Conservation (phyloP, 2,113 vertebrate species). For the Triplophysa tibetana region DNA sequence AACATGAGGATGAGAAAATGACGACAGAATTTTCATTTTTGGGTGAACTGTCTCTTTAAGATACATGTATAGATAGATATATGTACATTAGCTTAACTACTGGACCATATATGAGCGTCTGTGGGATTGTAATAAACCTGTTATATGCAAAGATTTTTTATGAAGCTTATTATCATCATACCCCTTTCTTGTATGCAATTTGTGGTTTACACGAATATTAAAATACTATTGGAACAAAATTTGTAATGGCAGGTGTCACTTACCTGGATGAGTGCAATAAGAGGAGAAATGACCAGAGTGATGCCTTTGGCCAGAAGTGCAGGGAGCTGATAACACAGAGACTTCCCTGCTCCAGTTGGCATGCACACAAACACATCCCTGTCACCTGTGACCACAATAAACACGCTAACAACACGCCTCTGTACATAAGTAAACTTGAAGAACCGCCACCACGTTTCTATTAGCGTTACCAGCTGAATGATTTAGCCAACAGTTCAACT, state of each 20-base stretch:
- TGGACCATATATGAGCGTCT: too few relatives aligned
- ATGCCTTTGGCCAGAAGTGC: constrained; percentile 88
- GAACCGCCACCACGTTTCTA: neutral
- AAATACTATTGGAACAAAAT: neutral
- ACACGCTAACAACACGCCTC: neutral
- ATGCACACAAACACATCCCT: constrained; percentile 96
- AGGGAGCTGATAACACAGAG: constrained; percentile 95
- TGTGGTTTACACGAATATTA: too few relatives aligned
- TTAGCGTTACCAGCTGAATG: neutral
- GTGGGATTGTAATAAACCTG: too few relatives aligned
- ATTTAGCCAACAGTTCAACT: neutral
- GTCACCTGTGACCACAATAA: constrained; percentile 73
- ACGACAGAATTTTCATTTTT: too few relatives aligned
- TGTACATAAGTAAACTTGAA: neutral
- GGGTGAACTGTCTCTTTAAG: too few relatives aligned
- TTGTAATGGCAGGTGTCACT: constrained; percentile 37
- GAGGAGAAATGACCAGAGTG: constrained; percentile 92
- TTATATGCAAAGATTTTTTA: too few relatives aligned
- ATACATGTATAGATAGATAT: too few relatives aligned
- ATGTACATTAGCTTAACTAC: too few relatives aligned
- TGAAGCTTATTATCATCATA: too few relatives aligned
- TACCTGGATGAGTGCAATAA: constrained; percentile 98
- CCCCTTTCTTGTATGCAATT: too few relatives aligned
- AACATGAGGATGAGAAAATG: too few relatives aligned
- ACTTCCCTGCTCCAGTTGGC: constrained; percentile 98